Evolutionary conservation across 2,797 vertebrate species (phyloP), one percentile per base, ranked within the genome.

Genomic region (Darevskia mixta): DNA sequence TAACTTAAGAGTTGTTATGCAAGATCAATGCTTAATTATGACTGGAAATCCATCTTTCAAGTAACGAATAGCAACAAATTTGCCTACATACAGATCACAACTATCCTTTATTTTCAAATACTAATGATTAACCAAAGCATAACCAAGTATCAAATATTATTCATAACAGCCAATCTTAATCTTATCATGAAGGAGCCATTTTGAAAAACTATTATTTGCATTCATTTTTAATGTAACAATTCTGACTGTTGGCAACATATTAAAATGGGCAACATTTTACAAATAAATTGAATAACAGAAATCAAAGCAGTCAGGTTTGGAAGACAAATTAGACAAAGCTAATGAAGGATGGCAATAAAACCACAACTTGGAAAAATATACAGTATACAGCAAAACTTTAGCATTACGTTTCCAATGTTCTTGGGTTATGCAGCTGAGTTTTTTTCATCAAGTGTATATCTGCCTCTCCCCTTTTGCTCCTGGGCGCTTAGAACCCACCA

Each of bases 91-190:
- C 13, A 79, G 10, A 64, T 45, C n/a, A 15, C 9, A 88, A 79
- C 29, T 27, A 49, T 15, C 69, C 20, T 79, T 29, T 55, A 64
- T 1, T 11, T 29, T 72, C 49, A 41, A 82, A 35, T 64, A 58
- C 75, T 72, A 88, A 67, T 73, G 67, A 88, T 83, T 61, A 78
- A 88, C 35, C 15, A 83, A 78, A 78, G 43, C 45, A 83, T 43
- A 35, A 87, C 41, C 25, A 55, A 49, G 38, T 82, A 82, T 41
- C 80, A 82, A 82, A 82, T 27, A 78, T 41, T 45, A 4, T 43
- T 38, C 67, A 35, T 71, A 35, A 83, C 38, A 88, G 7, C 8
- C 41, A 78, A 17, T 69, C 10, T 69, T 78, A 69, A 55, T 35
- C 35, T 41, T 82, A 76, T 2, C 35, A 29, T 35, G 6, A 76